Conservation (phyloP, 2,113 vertebrate genomes). For the Chunga burmeisteri region DNA sequence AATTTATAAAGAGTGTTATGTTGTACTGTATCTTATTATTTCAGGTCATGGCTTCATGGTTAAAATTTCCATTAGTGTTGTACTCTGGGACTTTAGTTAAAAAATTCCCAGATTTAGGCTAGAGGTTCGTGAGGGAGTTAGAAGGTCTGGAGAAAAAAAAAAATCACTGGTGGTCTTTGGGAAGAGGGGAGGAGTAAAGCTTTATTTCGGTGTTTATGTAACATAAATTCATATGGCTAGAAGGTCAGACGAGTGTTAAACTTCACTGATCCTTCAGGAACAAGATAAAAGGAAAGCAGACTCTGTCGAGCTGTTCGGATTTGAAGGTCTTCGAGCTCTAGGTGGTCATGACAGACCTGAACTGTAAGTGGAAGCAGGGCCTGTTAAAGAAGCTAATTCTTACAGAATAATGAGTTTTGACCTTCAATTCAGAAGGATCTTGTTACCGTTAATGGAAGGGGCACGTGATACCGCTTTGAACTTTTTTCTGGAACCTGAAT, state of each 20-base stretch:
- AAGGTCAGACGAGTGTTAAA: not conserved
- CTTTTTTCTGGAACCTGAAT: not conserved
- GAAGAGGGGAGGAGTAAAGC: not conserved
- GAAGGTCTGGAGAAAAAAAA: not conserved
- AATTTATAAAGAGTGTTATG: not conserved
- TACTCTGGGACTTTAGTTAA: not conserved
- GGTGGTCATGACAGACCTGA: not conserved
- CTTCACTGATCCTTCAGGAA: not conserved
- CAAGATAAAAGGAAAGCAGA: not conserved
- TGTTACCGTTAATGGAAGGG: not conserved
- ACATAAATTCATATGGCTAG: not conserved
- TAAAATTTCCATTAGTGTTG: not conserved
- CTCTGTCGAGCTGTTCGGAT: not conserved
- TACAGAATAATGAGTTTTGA: not conserved
- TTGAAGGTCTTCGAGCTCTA: not conserved
- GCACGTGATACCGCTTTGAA: not conserved
- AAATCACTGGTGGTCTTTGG: not conserved
- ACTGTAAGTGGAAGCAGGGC: not conserved
- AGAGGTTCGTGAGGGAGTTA: not conserved
- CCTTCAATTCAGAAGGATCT: not conserved
- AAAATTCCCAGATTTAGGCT: not conserved
- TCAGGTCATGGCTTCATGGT: not conserved
- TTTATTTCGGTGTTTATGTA: not conserved
- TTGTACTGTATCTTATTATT: not conserved
- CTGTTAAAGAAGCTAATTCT: not conserved